Evolutionary conservation across 1,140 invertebrate species (phyloP).

Genomic region (Atta cephalotes): DNA sequence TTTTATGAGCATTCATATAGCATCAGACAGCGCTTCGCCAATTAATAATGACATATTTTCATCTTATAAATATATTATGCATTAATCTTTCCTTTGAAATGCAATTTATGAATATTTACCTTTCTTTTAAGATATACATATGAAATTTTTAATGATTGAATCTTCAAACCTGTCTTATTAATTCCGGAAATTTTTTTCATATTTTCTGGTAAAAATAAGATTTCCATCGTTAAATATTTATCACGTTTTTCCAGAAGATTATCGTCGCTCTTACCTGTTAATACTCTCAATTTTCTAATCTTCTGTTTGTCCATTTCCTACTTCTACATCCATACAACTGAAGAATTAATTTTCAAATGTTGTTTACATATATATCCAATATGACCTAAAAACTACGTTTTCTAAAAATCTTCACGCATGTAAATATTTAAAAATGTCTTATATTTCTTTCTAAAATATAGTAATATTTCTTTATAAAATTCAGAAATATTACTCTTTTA

Average conservation of each 20-base stretch:
- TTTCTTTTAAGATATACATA: background rate
- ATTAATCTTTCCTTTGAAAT: background rate
- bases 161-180: background rate
- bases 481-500: no score
- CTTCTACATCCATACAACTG: background rate
- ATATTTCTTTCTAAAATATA: no score
- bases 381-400: no score
- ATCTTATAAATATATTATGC: background rate
- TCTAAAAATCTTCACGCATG: background rate
- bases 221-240: background rate
- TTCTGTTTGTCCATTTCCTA: background rate
- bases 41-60: background rate
- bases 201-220: background rate
- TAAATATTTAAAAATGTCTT: background rate
- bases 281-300: background rate
- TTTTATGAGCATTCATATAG: background rate
- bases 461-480: no score
- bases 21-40: background rate
- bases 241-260: background rate
- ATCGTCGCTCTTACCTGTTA: background rate
- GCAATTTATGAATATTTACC: background rate
- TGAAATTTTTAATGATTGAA: background rate
- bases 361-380: no score
- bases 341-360: background rate
- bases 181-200: background rate